Percentiles rank a stretch among this genome's conserved stretches.
Conservation (phyloP, 2,113 vertebrate species). For the Globicephala melas region DNA sequence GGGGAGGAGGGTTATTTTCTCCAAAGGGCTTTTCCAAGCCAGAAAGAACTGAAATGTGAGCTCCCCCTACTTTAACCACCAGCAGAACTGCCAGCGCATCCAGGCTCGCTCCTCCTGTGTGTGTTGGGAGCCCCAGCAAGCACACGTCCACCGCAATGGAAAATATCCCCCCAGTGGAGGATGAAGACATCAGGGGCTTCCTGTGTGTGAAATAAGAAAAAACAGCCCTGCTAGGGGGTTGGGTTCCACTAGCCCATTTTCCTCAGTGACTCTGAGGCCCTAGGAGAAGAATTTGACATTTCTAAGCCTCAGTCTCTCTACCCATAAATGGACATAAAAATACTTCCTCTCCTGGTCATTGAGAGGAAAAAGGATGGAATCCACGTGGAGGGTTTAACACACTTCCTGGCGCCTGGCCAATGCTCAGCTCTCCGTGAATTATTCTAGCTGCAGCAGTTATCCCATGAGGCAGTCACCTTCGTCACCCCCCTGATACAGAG, state of each 20-base stretch:
- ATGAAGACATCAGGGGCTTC: neutral
- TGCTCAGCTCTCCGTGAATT: neutral
- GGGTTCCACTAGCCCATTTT: neutral
- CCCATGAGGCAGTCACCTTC: fast-evolving
- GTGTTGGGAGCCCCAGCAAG: neutral
- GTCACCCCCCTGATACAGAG: neutral
- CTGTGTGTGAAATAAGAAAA: neutral
- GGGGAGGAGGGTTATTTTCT: neutral
- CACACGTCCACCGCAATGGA: neutral
- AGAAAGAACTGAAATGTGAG: conserved; percentile 52
- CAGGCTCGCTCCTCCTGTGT: neutral
- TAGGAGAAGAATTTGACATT: neutral
- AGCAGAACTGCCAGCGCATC: neutral
- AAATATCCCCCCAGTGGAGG: neutral
- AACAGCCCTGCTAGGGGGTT: neutral
- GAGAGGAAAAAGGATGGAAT: no score
- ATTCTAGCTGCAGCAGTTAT: fast-evolving
- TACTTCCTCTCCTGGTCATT: neutral
- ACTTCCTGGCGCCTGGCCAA: fast-evolving
- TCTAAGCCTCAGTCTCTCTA: neutral
- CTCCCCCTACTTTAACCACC: neutral
- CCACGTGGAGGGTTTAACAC: fast-evolving
- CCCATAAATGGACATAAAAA: neutral
- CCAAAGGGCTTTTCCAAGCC: conserved; percentile 49
- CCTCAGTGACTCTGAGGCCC: neutral